Conservation (phyloP, 2,797 vertebrate species). For the Gastrophryne carolinensis region DNA sequence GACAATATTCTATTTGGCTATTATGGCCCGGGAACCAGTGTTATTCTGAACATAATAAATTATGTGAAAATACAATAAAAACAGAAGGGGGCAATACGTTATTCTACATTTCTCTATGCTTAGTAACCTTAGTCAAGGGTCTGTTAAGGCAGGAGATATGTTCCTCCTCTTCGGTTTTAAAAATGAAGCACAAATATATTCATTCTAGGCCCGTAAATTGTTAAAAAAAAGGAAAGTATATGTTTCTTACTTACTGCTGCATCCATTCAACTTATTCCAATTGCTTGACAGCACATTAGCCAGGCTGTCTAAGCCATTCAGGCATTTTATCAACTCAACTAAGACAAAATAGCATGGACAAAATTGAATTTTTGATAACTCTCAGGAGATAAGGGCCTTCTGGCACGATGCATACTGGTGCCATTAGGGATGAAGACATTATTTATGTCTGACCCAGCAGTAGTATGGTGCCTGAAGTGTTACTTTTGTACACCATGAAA, state of each 20-base stretch:
- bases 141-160: conserved; percentile 35
- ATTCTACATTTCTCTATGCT: conserved; percentile 12
- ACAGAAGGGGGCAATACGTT: not conserved
- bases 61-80: not conserved
- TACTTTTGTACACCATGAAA: not conserved
- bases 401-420: conserved; percentile 37
- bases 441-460: conserved; percentile 42
- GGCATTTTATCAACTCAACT: conserved; percentile 57
- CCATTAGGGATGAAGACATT: conserved; percentile 48
- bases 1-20: not conserved
- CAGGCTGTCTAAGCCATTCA: conserved; percentile 52
- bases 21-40: not conserved
- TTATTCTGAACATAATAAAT: not conserved
- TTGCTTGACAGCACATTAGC: conserved; percentile 56
- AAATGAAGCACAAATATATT: not conserved
- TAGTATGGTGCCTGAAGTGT: conserved; percentile 1
- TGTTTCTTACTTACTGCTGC: conserved; percentile 49
- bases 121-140: conserved; percentile 49
- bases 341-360: conserved; percentile 57
- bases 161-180: conserved; percentile 9
- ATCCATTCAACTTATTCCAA: conserved; percentile 46
- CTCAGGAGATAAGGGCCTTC: conserved; percentile 51
- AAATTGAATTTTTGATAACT: conserved; percentile 57
- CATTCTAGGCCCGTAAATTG: conserved; percentile 8
- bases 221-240: conserved; percentile 33